These are phyloP conservation scores for Anhinga anhinga DNA, from an alignment of 2,113 vertebrate genomes.

Conservation along the genomic window DNA sequence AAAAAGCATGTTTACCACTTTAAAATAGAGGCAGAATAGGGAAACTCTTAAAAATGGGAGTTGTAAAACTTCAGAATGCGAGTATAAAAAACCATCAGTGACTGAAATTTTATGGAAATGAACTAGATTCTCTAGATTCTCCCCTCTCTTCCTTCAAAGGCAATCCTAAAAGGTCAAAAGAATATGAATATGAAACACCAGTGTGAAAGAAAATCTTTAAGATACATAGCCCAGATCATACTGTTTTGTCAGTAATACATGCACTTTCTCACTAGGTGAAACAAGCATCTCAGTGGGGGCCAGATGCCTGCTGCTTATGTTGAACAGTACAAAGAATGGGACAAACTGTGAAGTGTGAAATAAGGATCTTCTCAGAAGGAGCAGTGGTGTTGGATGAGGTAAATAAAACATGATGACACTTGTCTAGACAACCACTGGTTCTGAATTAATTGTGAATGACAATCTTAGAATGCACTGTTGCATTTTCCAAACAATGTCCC, in stretches of 20 bases:
- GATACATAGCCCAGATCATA: background rate
- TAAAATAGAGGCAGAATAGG: background rate
- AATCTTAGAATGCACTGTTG: background rate
- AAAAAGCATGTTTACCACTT: background rate
- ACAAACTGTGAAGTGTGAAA: constrained; percentile 5
- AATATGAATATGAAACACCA: background rate
- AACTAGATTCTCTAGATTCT: background rate
- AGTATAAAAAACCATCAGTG: background rate
- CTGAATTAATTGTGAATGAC: constrained; percentile 7
- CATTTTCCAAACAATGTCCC: background rate
- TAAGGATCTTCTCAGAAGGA: background rate
- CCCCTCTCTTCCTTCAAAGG: background rate
- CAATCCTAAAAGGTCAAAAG: constrained; percentile 13
- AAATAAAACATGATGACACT: constrained; percentile 40
- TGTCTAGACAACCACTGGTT: background rate
- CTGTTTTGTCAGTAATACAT: background rate
- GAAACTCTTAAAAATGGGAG: background rate
- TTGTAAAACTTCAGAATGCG: background rate
- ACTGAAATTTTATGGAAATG: background rate
- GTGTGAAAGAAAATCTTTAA: constrained; percentile 14
- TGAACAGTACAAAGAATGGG: background rate
- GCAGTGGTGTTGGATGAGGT: background rate
- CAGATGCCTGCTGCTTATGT: background rate
- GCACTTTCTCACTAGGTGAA: background rate
- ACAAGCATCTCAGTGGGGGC: background rate